phyloP scores from a whole-genome alignment of 2,113 vertebrate genomes.

The Leucosticte australis region DNA sequence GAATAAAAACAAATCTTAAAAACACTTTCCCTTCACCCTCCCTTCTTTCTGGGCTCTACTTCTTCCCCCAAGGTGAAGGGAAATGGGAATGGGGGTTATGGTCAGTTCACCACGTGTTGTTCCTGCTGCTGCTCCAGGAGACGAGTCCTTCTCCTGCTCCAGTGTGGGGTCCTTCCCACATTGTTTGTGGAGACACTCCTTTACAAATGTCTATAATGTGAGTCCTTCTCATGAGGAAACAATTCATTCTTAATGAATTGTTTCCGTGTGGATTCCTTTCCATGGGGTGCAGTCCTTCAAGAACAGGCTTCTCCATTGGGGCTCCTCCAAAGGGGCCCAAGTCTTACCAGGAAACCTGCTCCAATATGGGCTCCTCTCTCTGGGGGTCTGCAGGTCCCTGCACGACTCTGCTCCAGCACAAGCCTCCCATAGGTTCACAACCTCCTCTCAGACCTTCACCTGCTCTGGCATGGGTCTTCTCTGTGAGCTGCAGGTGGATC shows the following conservation, averaged over 20 bases:
- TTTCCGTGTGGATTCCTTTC: background rate
- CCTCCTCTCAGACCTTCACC: background rate
- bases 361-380: background rate
- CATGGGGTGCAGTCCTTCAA: background rate
- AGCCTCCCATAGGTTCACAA: background rate
- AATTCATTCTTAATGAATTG: background rate
- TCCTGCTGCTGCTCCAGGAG: too few relatives aligned
- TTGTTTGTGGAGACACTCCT: background rate
- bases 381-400: rapidly evolving
- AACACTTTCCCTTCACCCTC: background rate
- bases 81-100: background rate
- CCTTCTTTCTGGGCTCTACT: rapidly evolving
- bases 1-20: background rate
- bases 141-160: background rate
- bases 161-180: background rate
- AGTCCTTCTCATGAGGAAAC: background rate
- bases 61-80: background rate
- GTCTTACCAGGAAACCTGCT: background rate
- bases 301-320: background rate
- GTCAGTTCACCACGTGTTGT: background rate
- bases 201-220: rapidly evolving
- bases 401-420: background rate
- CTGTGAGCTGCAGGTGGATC: background rate
- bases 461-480: background rate
- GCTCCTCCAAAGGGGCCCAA: background rate